Evolutionary conservation across 2,797 vertebrate genomes (phyloP), one percentile per base, ranked within the genome.

Genomic region (Tapirus indicus): DNA sequence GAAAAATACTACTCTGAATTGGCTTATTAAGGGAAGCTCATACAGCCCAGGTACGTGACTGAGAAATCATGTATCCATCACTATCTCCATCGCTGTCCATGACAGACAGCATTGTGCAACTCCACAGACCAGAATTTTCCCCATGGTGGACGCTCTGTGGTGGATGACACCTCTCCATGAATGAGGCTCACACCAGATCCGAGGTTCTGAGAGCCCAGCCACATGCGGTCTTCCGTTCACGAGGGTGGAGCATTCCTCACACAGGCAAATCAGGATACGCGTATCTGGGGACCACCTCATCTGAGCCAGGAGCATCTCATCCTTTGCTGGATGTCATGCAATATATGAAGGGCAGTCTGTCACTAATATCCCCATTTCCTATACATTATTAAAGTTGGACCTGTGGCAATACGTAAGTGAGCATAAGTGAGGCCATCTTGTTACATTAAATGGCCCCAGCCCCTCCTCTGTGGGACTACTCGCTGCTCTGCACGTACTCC

Each of bases 121-220:
- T 68, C 9, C 0, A 23, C 16, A 18, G 7, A 10, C 8, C 41
- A 41, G 27, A 0, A 4, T 29, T 47, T 58, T 38, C n/a, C 4
- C 9, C 25, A 14, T 0, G 12, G 18, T 1, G 10, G 21, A 14
- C 7, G 1, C 16, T 20, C 13, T 1, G 84, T 5, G 77, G 16
- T 1, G 5, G 13, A 1, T 13, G 11, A n/a, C 6, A 7, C 2
- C 14, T 23, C 0, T 0, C 11, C 13, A 1, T 4, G 9, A 18
- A 5, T 0, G 4, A 54, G 32, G 3, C n/a, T 41, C 21, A 2
- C 7, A 0, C 13, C 6, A 44, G 56, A 49, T 16, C 12, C 17
- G 4, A n/a, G 72, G n/a, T 21, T 25, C 5, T 21, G 21, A 86
- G 11, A 21, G 38, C 6, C 16, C 7, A 0, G 0, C 18, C 11